Evolutionary conservation across 1,140 invertebrate species (phyloP).

Genomic region (Harpegnathos saltator): DNA sequence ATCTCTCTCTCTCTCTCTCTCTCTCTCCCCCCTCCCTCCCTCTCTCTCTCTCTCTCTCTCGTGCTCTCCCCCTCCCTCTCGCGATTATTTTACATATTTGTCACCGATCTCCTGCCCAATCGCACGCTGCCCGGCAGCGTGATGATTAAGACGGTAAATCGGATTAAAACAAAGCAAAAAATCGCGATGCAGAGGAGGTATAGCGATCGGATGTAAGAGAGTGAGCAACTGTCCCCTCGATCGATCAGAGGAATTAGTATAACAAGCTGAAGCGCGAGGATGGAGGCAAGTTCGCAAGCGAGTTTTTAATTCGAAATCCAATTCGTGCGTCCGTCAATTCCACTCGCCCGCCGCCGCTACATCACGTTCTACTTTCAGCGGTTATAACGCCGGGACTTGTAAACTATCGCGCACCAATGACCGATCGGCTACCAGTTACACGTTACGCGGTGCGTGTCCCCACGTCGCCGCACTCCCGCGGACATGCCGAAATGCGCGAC

Average conservation of each 20-base stretch:
- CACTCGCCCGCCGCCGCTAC: slow-evolving; percentile 12
- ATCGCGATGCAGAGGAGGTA: not conserved
- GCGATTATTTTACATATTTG: not conserved
- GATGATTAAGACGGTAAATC: slow-evolving; percentile 1
- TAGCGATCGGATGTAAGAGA: slow-evolving; percentile 3
- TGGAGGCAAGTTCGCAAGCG: slow-evolving; percentile 1
- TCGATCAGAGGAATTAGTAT: not conserved
- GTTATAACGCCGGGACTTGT: slow-evolving; percentile 43
- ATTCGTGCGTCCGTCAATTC: slow-evolving; percentile 3
- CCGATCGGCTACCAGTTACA: slow-evolving; percentile 49
- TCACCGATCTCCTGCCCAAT: not conserved
- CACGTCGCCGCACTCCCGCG: slow-evolving; percentile 1
- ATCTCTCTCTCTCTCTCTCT: slow-evolving; percentile 63
- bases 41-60: slow-evolving; percentile 62
- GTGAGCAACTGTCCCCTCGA: not conserved
- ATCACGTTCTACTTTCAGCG: slow-evolving; percentile 25
- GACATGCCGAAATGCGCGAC: slow-evolving; percentile 21
- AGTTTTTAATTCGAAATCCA: slow-evolving; percentile 5
- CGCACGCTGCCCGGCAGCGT: not conserved
- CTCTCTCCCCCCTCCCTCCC: slow-evolving; percentile 64
- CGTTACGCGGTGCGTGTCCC: slow-evolving; percentile 44
- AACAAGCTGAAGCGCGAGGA: slow-evolving; percentile 1
- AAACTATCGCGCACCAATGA: slow-evolving; percentile 35
- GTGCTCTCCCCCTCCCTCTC: slow-evolving; percentile 60
- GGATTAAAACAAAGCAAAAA: not conserved